Conservation (phyloP, 1,140 invertebrate genomes). For the Zaprionus nigranus region DNA sequence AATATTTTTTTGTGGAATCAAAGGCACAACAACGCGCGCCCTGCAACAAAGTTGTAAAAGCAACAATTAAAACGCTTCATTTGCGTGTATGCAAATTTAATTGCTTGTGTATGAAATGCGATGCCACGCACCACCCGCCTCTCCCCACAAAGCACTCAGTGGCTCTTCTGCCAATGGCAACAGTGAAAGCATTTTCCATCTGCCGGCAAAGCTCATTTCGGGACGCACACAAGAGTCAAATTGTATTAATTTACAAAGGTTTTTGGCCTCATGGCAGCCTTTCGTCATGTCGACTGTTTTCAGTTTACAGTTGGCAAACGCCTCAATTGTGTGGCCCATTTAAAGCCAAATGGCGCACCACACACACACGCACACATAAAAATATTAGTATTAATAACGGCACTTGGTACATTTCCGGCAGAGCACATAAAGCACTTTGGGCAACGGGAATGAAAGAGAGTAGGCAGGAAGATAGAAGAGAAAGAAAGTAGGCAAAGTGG, state of each 20-base stretch:
- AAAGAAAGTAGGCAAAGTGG: not conserved
- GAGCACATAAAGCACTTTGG: constrained; percentile 57
- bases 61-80: not conserved
- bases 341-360: constrained; percentile 63
- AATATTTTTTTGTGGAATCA: not conserved
- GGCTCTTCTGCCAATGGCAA: not conserved
- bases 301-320: constrained; percentile 32
- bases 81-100: not conserved
- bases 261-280: constrained; percentile 31
- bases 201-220: constrained; percentile 26
- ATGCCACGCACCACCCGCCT: not conserved
- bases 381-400: constrained; percentile 76
- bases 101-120: not conserved
- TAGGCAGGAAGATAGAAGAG: not conserved
- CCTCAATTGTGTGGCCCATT: constrained; percentile 59
- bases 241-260: constrained; percentile 37
- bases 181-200: constrained; percentile 3
- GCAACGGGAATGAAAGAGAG: constrained; percentile 10
- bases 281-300: constrained; percentile 40
- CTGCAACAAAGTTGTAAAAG: not conserved
- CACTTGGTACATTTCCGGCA: constrained; percentile 57
- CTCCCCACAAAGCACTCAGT: no score
- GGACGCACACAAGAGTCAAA: constrained; percentile 33
- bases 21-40: not conserved
- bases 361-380: constrained; percentile 41